Percentiles rank a stretch among this genome's conserved stretches.
These are phyloP conservation scores for Proisotoma minuta DNA, from an alignment of 2,888 invertebrate species.

Conservation along the genomic window DNA sequence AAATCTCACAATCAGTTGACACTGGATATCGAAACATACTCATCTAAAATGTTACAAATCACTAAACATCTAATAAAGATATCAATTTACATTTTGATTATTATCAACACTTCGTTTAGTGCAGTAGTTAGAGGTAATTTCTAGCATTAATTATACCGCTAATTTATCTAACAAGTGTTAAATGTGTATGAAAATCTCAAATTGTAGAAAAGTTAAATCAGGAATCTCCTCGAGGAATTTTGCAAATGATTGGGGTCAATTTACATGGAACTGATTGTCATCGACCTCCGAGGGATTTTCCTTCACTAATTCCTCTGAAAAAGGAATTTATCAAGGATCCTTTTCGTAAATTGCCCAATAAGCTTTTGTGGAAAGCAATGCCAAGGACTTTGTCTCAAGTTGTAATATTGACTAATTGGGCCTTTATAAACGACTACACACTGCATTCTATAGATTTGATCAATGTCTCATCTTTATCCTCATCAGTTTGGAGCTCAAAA, in stretches of 20 bases:
- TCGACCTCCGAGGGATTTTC: not conserved
- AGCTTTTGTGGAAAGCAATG: not conserved
- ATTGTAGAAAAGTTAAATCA: not conserved
- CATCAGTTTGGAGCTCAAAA: not conserved
- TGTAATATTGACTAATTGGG: conserved; percentile 5
- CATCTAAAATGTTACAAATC: too few relatives aligned
- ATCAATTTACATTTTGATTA: too few relatives aligned
- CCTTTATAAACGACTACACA: not conserved
- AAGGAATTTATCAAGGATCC: not conserved
- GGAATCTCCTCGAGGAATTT: not conserved
- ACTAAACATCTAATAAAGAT: too few relatives aligned
- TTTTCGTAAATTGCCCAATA: not conserved
- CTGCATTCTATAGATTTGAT: not conserved
- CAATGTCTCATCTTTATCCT: not conserved
- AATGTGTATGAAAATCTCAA: too few relatives aligned
- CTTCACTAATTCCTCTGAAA: not conserved
- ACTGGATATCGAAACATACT: too few relatives aligned
- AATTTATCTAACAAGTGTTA: too few relatives aligned
- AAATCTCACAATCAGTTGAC: too few relatives aligned
- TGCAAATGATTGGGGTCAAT: conserved; percentile 6
- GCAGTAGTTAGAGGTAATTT: too few relatives aligned
- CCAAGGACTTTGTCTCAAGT: not conserved
- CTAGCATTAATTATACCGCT: too few relatives aligned
- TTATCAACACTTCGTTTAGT: too few relatives aligned
- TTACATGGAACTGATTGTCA: not conserved